phyloP scores from a whole-genome alignment of 2,888 invertebrate genomes.

The Stenichneumon culpator region DNA sequence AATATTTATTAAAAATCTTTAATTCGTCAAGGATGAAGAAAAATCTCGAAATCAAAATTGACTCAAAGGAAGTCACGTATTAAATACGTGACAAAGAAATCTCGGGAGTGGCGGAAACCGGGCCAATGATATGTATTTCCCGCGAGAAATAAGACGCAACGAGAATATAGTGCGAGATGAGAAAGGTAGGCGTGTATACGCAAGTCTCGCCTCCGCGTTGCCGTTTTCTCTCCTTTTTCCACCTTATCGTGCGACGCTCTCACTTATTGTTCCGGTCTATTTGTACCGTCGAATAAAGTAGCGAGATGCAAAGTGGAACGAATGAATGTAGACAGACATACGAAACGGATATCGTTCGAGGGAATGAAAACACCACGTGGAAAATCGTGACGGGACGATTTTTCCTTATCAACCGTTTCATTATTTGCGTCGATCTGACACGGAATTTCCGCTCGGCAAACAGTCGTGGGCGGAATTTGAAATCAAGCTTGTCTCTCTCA shows the following conservation, averaged over 20 bases:
- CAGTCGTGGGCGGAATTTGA: not conserved
- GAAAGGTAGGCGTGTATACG: not conserved
- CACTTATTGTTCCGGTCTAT: slow-evolving; percentile 14
- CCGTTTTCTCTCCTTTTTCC: not conserved
- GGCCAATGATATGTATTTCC: not conserved
- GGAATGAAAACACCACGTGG: not conserved
- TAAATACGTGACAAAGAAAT: not conserved
- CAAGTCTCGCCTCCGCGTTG: not conserved
- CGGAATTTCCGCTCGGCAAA: not conserved
- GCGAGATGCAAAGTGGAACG: slow-evolving; percentile 6
- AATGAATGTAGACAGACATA: not conserved
- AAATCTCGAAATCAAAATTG: not conserved
- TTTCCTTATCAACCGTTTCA: not conserved
- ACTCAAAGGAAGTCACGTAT: not conserved
- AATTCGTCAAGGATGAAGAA: no score
- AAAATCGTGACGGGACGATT: not conserved
- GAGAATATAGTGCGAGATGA: not conserved
- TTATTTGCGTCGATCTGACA: not conserved
- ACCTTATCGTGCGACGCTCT: not conserved
- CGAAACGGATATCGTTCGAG: not conserved
- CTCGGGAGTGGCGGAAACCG: not conserved
- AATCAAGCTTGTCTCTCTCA: not conserved
- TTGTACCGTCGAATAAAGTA: slow-evolving; percentile 6
- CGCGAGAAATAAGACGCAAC: slow-evolving; percentile 3
- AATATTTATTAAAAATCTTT: no score